Conservation (phyloP, 1,140 invertebrate species). For the Aphelenchoides avenae region DNA sequence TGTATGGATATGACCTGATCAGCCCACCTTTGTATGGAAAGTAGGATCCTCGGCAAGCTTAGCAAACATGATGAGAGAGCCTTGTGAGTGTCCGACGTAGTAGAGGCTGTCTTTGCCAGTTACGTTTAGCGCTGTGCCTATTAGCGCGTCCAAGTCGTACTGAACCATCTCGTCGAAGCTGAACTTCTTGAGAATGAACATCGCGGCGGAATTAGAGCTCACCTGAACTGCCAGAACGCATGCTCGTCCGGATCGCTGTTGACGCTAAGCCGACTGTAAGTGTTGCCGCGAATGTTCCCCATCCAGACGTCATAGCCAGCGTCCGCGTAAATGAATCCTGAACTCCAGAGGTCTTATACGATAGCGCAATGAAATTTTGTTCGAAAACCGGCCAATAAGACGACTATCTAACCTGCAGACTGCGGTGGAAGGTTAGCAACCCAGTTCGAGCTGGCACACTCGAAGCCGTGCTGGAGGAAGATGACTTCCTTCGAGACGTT, state of each 20-base stretch:
- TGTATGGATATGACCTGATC: too few relatives aligned
- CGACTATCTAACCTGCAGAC: too few relatives aligned
- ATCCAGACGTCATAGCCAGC: conserved; percentile 74
- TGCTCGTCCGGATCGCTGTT: conserved; percentile 36
- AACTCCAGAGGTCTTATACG: not conserved
- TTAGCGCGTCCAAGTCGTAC: conserved; percentile 72
- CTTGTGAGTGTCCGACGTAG: conserved; percentile 63
- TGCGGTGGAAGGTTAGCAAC: too few relatives aligned
- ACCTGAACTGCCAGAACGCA: conserved; percentile 61
- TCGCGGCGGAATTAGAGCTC: too few relatives aligned
- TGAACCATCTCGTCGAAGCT: conserved; percentile 66
- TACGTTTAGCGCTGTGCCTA: conserved; percentile 66
- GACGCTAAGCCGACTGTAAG: conserved; percentile 65
- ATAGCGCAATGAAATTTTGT: too few relatives aligned
- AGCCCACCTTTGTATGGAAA: too few relatives aligned
- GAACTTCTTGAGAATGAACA: too few relatives aligned
- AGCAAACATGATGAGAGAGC: conserved; percentile 61
- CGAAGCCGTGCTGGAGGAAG: conserved; percentile 71
- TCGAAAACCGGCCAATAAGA: too few relatives aligned
- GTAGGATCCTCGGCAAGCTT: conserved; percentile 53
- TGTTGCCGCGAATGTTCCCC: conserved; percentile 68
- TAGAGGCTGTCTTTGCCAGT: conserved; percentile 50
- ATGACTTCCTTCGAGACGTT: too few relatives aligned
- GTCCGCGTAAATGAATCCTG: conserved; percentile 67
- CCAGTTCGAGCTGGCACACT: conserved; percentile 73